Evolutionary conservation across 2,888 invertebrate genomes (phyloP).

Genomic region (Dyspetes luteomarginatus): DNA sequence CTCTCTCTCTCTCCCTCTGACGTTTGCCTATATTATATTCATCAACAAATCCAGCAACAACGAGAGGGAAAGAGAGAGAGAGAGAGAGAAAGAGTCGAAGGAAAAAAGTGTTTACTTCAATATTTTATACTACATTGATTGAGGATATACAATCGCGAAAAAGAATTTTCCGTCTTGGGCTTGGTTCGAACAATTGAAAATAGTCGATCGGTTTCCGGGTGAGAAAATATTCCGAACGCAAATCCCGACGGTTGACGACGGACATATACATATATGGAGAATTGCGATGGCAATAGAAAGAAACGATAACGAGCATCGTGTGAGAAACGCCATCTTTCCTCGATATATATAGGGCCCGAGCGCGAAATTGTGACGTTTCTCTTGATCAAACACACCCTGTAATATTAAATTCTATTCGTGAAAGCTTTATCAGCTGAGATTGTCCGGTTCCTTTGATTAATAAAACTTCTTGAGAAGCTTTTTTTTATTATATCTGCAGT

Average conservation of each 20-base stretch:
- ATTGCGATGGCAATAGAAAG: slow-evolving; percentile 2
- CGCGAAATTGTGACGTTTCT: slow-evolving; percentile 28
- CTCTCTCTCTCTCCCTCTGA: too few species aligned
- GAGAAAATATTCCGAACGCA: slow-evolving; percentile 5
- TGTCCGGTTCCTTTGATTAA: slow-evolving; percentile 9
- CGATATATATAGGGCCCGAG: background rate
- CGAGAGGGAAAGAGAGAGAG: too few species aligned
- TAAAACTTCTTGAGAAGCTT: background rate
- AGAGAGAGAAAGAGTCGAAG: too few species aligned
- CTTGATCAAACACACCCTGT: slow-evolving; percentile 13
- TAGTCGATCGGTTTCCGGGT: background rate
- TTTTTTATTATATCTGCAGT: background rate
- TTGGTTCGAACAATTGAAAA: too few species aligned
- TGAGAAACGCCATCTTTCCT: background rate
- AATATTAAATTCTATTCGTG: slow-evolving; percentile 5
- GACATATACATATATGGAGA: background rate
- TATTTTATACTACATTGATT: too few species aligned
- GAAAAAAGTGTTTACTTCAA: too few species aligned
- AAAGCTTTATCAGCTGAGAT: background rate
- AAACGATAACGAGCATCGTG: slow-evolving; percentile 35
- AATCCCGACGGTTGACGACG: background rate
- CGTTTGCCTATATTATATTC: too few species aligned
- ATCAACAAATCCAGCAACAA: too few species aligned
- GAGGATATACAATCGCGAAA: too few species aligned
- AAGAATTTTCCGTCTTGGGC: too few species aligned